phyloP scores from a whole-genome alignment of 2,888 invertebrate species.

The Ophraella communa region DNA sequence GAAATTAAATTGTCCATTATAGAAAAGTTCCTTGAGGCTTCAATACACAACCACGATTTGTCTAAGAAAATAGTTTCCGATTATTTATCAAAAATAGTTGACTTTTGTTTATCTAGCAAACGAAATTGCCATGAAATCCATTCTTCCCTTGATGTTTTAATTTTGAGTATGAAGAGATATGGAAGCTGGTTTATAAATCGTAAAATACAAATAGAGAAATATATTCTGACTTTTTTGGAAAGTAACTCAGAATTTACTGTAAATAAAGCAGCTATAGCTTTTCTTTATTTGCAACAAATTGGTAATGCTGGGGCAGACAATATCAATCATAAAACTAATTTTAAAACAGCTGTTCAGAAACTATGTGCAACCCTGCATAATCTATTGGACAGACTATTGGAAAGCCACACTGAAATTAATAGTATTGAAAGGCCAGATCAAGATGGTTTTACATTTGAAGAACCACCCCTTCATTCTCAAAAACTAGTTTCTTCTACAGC shows the following conservation, averaged over 20 bases:
- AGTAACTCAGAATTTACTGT: slow-evolving; percentile 32
- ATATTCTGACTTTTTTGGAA: slow-evolving; percentile 39
- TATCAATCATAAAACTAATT: slow-evolving; percentile 40
- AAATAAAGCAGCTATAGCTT: slow-evolving; percentile 37
- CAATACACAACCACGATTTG: slow-evolving; percentile 40
- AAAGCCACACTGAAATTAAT: slow-evolving; percentile 40
- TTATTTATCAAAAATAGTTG: slow-evolving; percentile 40
- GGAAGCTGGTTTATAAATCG: slow-evolving; percentile 41
- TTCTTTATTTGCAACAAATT: slow-evolving; percentile 42
- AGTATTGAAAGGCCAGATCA: slow-evolving; percentile 22
- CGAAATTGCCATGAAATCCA: slow-evolving; percentile 32
- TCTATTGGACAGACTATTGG: slow-evolving; percentile 40
- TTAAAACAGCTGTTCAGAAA: slow-evolving; percentile 40
- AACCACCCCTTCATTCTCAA: slow-evolving; percentile 27
- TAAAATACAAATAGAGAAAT: slow-evolving; percentile 39
- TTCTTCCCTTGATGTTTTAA: slow-evolving; percentile 36
- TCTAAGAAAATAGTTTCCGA: slow-evolving; percentile 43
- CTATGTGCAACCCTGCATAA: slow-evolving; percentile 40
- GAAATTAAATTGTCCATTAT: slow-evolving; percentile 38
- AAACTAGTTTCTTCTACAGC: slow-evolving; percentile 29
- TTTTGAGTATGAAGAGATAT: slow-evolving; percentile 39
- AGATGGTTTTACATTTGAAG: slow-evolving; percentile 36
- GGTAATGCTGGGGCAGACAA: slow-evolving; percentile 43
- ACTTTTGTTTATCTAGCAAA: slow-evolving; percentile 38
- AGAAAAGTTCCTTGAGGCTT: slow-evolving; percentile 36